Evolutionary conservation across 2,797 vertebrate genomes (phyloP), one percentile per base, ranked within the genome.

Genomic region (Muraenolepis orangiensis): DNA sequence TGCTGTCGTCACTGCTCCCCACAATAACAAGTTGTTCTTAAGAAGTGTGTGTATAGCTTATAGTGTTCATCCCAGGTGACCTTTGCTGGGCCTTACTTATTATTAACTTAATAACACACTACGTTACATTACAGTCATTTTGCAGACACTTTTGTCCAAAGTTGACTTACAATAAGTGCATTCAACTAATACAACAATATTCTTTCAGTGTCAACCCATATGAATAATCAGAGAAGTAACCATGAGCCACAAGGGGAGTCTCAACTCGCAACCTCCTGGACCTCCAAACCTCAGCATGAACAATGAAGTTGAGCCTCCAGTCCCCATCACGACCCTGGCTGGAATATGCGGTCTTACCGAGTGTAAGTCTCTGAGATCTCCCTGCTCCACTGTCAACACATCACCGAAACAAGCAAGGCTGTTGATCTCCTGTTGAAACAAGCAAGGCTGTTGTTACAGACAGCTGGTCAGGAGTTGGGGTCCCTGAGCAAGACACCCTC

Each of bases 271-370:
- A 13, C 34, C 14, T 26, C 92, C 93, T 94, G 93, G 94, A 94
- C 94, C 95, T 95, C 95, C 95, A 1, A 95, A 94, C 95, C 98
- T 98, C 98, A 98, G 96, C 95, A 98, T 99, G 98, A 99, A 99
- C 98, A 98, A 98, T 98, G 97, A 96, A 96, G 98, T 99, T 96
- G 99, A 98, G 97, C 98, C 97, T 96, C 96, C 98, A 98, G 97
- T 98, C 95, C 97, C 98, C 94, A 99, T 99, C 93, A 99, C 97
- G 93, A 99, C 98, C 95, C 97, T 99, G 91, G 97, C 98, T 95
- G 97, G 98, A 95, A 98, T 99, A 93, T 96, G 96, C 95, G 98
- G 96, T 95, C 96, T 99, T 90, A 99, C 98, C 85, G 98, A 99
- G 94, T 93, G 98, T 99, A 96, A 97, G 98, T 98, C 87, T 66